These are phyloP conservation scores for Salvelinus sp. DNA, from an alignment of 2,113 vertebrate genomes.

Conservation along the genomic window DNA sequence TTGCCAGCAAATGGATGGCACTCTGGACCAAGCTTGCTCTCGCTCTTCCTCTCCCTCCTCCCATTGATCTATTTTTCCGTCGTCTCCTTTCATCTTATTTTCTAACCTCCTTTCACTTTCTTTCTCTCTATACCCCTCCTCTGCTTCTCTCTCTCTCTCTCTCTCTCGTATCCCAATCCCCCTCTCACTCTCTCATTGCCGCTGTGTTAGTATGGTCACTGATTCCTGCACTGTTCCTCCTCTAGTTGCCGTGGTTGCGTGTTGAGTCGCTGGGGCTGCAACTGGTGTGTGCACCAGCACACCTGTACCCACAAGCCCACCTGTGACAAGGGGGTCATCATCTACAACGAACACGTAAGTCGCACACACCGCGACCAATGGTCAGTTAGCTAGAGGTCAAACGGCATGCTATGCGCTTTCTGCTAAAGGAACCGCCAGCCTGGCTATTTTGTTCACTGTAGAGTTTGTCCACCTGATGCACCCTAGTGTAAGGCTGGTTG, in stretches of 20 bases:
- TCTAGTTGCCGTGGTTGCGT: slow-evolving; percentile 91
- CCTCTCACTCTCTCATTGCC: background rate
- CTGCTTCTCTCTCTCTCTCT: background rate
- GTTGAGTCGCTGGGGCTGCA: slow-evolving; percentile 90
- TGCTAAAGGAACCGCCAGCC: background rate
- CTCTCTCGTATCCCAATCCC: background rate
- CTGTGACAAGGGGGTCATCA: slow-evolving; percentile 86
- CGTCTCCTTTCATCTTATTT: background rate
- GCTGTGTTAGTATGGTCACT: background rate
- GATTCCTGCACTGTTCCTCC: slow-evolving; percentile 7
- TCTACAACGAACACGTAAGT: slow-evolving; percentile 88
- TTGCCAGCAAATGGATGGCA: slow-evolving; percentile 24
- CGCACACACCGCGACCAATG: too few species aligned
- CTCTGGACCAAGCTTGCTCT: background rate
- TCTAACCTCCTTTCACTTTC: background rate
- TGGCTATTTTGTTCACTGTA: background rate
- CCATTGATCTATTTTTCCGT: background rate
- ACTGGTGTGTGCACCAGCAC: slow-evolving; percentile 95
- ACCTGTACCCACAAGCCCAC: slow-evolving; percentile 86
- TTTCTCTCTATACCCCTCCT: background rate
- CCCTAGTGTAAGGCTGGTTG: background rate
- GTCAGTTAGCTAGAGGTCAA: too few species aligned
- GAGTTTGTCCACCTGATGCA: background rate
- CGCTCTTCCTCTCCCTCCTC: background rate
- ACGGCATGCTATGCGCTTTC: background rate